A percentile compares a stretch with the other conserved stretches of the same genome.
Conservation (phyloP, 2,113 vertebrate genomes). For the Mormoops blainvillei region DNA sequence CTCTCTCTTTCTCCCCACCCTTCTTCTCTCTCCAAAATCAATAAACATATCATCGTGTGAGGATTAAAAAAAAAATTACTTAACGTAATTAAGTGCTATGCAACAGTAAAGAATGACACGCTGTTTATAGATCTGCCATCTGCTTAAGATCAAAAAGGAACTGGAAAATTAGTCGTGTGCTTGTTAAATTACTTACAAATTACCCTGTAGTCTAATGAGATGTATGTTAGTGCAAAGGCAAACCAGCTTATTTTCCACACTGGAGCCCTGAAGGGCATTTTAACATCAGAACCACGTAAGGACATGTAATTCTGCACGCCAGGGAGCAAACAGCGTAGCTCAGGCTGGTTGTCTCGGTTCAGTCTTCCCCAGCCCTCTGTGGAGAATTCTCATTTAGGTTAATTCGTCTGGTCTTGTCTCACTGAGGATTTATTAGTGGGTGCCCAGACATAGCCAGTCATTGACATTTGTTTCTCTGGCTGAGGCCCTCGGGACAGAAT, state of each 20-base stretch:
- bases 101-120: neutral
- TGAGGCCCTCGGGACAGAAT: neutral
- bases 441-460: neutral
- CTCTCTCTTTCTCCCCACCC: too few relatives aligned
- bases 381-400: slow-evolving; percentile 4
- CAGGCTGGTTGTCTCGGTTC: neutral
- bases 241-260: neutral
- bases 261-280: neutral
- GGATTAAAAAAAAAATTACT: neutral
- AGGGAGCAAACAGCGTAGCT: neutral
- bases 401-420: neutral
- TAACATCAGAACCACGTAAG: neutral
- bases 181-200: slow-evolving; percentile 57
- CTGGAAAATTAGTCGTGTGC: slow-evolving; percentile 32
- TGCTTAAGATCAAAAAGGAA: slow-evolving; percentile 36
- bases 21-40: too few relatives aligned
- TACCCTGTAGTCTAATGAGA: slow-evolving; percentile 31
- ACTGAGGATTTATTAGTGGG: slow-evolving; percentile 38
- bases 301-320: neutral
- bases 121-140: neutral
- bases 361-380: neutral
- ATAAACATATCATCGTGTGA: too few relatives aligned
- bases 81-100: slow-evolving; percentile 58
- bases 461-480: neutral
- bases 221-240: neutral